These are phyloP conservation scores for Parnassius smintheus DNA, from an alignment of 2,888 invertebrate genomes.

Conservation along the genomic window DNA sequence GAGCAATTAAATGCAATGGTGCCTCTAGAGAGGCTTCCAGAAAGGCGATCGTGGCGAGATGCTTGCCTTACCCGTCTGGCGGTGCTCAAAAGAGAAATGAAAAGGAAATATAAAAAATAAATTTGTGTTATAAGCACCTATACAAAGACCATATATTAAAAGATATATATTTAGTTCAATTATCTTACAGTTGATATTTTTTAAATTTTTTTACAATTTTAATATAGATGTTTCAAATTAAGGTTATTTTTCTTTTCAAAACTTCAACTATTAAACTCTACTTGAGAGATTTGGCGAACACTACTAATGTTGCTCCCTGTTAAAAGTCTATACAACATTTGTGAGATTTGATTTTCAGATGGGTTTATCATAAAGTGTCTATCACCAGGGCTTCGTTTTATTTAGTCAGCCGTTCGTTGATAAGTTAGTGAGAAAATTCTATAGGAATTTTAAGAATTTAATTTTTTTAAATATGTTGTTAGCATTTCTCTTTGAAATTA, in stretches of 20 bases:
- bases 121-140: background rate
- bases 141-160: background rate
- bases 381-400: too few relatives aligned
- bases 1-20: slow-evolving; percentile 87
- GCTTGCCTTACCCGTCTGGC: slow-evolving; percentile 90
- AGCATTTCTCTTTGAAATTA: too few relatives aligned
- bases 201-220: background rate
- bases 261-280: too few relatives aligned
- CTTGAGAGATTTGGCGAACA: too few relatives aligned
- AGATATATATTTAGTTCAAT: background rate
- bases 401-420: too few relatives aligned
- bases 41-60: slow-evolving; percentile 91
- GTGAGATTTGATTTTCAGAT: too few relatives aligned
- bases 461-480: too few relatives aligned
- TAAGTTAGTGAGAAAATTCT: too few relatives aligned
- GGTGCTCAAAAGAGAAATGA: slow-evolving; percentile 88
- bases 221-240: background rate
- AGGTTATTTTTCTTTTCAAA: background rate
- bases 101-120: slow-evolving; percentile 56
- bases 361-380: too few relatives aligned
- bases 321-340: too few relatives aligned
- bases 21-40: slow-evolving; percentile 86
- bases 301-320: too few relatives aligned
- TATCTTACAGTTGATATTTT: background rate
- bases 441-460: too few relatives aligned